A percentile compares a stretch with the other conserved stretches of the same genome.
phyloP scores from a whole-genome alignment of 2,888 invertebrate genomes.

The Chironomus tentans region DNA sequence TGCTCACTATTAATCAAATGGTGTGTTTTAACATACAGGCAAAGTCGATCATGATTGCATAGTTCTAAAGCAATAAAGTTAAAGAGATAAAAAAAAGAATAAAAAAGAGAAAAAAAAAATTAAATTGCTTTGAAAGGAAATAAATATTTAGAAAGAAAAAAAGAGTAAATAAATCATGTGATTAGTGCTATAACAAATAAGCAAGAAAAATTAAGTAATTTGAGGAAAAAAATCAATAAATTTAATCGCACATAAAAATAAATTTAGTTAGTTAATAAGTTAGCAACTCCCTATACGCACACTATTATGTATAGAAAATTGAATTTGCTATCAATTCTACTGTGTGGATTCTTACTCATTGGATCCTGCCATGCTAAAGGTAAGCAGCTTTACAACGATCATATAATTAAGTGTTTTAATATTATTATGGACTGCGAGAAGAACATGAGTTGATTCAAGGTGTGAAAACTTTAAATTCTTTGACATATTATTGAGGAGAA shows the following conservation, averaged over 20 bases:
- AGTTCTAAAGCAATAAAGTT: background rate
- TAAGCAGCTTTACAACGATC: constrained; percentile 26
- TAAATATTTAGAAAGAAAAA: background rate
- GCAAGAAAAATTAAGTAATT: background rate
- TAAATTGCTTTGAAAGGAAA: background rate
- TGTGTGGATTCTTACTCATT: constrained; percentile 30
- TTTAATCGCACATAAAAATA: background rate
- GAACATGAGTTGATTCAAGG: no score
- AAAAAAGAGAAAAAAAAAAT: background rate
- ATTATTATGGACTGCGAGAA: background rate
- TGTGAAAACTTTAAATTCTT: no score
- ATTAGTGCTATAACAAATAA: background rate
- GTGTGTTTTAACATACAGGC: background rate
- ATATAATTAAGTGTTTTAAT: background rate
- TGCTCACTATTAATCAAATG: background rate
- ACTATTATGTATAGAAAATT: constrained; percentile 15
- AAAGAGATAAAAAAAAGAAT: background rate
- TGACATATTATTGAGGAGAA: background rate
- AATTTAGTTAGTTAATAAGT: background rate
- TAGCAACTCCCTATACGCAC: background rate
- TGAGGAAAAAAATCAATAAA: background rate
- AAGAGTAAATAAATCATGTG: constrained; percentile 1
- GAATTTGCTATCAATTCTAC: constrained; percentile 4
- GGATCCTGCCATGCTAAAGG: constrained; percentile 31
- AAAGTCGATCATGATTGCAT: background rate